Conservation (phyloP, 2,888 invertebrate species). For the Cosmorhoe ocellata region DNA sequence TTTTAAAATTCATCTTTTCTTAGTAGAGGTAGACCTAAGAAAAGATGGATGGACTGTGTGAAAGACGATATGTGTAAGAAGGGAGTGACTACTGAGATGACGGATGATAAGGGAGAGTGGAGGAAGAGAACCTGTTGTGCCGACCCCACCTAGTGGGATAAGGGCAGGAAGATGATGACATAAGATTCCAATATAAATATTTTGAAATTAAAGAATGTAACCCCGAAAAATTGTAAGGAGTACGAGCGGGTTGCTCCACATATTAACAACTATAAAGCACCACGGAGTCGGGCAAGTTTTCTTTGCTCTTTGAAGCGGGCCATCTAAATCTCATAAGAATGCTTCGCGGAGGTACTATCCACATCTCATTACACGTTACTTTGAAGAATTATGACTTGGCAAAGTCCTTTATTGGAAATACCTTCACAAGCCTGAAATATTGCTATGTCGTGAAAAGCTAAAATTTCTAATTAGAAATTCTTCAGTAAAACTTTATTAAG, state of each 20-base stretch:
- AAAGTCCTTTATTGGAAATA: conserved; percentile 83
- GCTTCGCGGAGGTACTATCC: conserved; percentile 65
- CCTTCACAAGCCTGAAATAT: conserved; percentile 81
- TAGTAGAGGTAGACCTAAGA: too few species aligned
- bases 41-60: too few species aligned
- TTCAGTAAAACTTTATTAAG: conserved; percentile 79
- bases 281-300: conserved; percentile 34
- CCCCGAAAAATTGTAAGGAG: conserved; percentile 19
- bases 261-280: conserved; percentile 28
- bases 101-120: too few species aligned
- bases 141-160: too few species aligned
- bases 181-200: too few species aligned
- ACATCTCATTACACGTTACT: conserved; percentile 82
- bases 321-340: conserved; percentile 73
- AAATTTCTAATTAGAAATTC: conserved; percentile 82
- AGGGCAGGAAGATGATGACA: too few species aligned
- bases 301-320: conserved; percentile 46
- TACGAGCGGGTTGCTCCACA: conserved; percentile 23
- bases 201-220: conserved; percentile 21
- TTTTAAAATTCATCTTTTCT: too few species aligned
- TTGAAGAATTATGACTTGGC: conserved; percentile 83
- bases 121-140: too few species aligned
- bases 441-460: conserved; percentile 81
- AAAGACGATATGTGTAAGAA: too few species aligned
- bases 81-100: too few species aligned